Evolutionary conservation across 2,797 vertebrate genomes (phyloP), one percentile per base, ranked within the genome.

Genomic region (Megalops cyprinoides): DNA sequence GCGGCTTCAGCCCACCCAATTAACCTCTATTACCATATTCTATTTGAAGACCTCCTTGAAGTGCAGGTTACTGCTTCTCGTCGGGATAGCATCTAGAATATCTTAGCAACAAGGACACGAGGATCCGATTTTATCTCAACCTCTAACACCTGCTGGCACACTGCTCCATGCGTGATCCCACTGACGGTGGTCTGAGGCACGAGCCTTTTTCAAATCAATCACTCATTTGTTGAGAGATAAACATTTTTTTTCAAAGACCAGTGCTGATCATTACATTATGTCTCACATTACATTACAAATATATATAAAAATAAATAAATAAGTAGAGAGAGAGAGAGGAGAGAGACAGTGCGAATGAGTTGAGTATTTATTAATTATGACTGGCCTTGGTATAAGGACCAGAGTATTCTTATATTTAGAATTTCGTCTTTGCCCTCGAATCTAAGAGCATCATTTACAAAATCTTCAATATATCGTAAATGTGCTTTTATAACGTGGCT

Each of bases 1-100:
- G 89, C 90, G 88, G 90, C 90, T 90, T 88, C 87, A 90, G 87
- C 89, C 87, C 85, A 34, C 56, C 75, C 92, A 94, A 93, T 93
- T 93, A 92, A 91, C 87, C 90, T 87, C 90, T 90, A 93, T 93
- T 89, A 89, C 87, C 87, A 79, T 90, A 89, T 84, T 86, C 89
- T 91, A 88, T 89, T 90, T 87, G 88, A 87, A 91, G 91, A 88
- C 88, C 89, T 87, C 81, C 84, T 90, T 91, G 86, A 92, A 91
- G 89, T 90, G 90, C 86, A 90, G 88, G 89, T 90, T 92, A 90
- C 91, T 87, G 90, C 89, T 92, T 88, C 90, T 93, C 92, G 91
- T 91, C 90, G 89, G 74, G 85, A 90, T 91, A 87, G 84, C 87
- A 88, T 78, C 80, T 77, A 56, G 58, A 37, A 89, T 90, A 86